Base-by-base conservation (phyloP, 2,113 vertebrate genomes). In the Pongo pygmaeus region DNA sequence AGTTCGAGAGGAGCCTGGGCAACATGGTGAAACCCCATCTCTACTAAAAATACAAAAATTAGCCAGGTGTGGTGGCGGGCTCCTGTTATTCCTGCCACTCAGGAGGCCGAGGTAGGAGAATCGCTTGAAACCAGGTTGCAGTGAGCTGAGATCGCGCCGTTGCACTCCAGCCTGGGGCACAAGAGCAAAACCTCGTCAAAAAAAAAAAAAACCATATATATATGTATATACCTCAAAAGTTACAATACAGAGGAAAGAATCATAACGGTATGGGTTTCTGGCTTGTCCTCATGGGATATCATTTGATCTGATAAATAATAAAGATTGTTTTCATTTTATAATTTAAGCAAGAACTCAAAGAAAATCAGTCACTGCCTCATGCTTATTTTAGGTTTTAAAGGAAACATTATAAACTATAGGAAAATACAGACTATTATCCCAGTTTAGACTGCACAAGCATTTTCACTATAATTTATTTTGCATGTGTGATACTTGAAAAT, bases 401-500 rank as follows among this genome's bases (percentile, higher is more conserved):
- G 59, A 91, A 86, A 69, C 30, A 70, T 52, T 74, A 61, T 52
- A 4, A 87, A 87, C 48, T 59, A 75, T 5, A 93, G 48, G 61
- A 75, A 80, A 97, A 93, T 86, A 80, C 7, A 74, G 67, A 92
- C 38, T 80, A 79, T 61, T 80, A 90, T n/a, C 2, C 46, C 40
- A 55, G n/a, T 57, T 86, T 78, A 83, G 46, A 74, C n/a, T 22
- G 1, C 17, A 80, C 52, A 93, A 74, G 6, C 32, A 48, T 35
- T 87, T 93, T 88, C 59, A 92, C 16, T 92, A 38, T 27, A 84
- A 88, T 90, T 89, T 79, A 59, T 95, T 94, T 79, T 80, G 35
- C 69, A 43, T 16, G 17, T 59, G 2, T 81, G 50, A 84, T 7
- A 75, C 59, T 52, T 84, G 64, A 43, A 95, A 86, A 89, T 50